Evolutionary conservation across 2,888 invertebrate genomes (phyloP).

Genomic region (Spialia ferax): DNA sequence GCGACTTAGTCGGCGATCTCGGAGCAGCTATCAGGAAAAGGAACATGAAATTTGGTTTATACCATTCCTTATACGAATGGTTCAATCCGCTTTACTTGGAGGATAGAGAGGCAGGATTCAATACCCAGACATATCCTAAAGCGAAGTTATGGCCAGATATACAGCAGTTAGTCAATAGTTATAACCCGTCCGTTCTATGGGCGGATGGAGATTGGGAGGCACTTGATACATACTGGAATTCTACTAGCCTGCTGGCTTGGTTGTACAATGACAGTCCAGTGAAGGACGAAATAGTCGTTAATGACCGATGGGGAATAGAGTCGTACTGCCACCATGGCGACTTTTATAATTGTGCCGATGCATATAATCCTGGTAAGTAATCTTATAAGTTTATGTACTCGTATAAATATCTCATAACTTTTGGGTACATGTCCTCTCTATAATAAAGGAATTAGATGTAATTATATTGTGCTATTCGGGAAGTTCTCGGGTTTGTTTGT

Average conservation of each 20-base stretch:
- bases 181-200: conserved; percentile 94
- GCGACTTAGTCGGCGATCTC: conserved; percentile 93
- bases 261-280: conserved; percentile 97
- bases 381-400: not conserved
- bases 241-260: conserved; percentile 95
- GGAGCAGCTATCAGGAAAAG: conserved; percentile 88
- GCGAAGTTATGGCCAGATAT: conserved; percentile 94
- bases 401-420: too few relatives aligned
- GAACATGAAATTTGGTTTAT: conserved; percentile 92
- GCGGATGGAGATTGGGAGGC: conserved; percentile 98
- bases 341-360: conserved; percentile 94
- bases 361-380: conserved; percentile 83
- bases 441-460: too few relatives aligned
- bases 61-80: conserved; percentile 96
- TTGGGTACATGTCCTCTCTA: too few relatives aligned
- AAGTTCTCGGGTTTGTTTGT: too few relatives aligned
- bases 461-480: too few relatives aligned
- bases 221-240: conserved; percentile 92
- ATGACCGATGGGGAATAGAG: conserved; percentile 97
- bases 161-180: conserved; percentile 90
- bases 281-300: conserved; percentile 94
- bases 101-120: conserved; percentile 89
- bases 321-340: conserved; percentile 95
- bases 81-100: conserved; percentile 92
- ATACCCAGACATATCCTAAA: conserved; percentile 88